Evolutionary conservation across 2,797 vertebrate genomes (phyloP), one percentile per base, ranked within the genome.

Genomic region (Etheostoma nigrum): DNA sequence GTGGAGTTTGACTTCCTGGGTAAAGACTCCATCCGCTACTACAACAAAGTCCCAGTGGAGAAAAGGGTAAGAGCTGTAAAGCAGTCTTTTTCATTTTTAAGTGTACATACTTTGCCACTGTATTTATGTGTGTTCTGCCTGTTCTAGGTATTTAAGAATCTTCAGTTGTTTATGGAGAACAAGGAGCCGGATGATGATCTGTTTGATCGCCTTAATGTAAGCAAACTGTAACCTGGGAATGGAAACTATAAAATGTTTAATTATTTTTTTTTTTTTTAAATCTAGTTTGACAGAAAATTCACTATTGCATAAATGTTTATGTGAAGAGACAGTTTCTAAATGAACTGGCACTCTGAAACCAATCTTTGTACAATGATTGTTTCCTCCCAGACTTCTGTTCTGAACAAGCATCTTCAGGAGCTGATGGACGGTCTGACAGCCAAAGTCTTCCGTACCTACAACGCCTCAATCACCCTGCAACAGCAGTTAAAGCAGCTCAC

Each of bases 361-460:
- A 14, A 2, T 67, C 19, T 47, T 59, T n/a, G 10, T 68, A 1
- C 36, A 40, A 40, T 3, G 9, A 19, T n/a, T 52, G 8, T 71
- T 1, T 74, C 60, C 52, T 82, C 60, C 7, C 55, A 99, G 98
- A 99, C 97, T 54, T 97, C 96, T 81, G 98, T 99, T 87, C 93
- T 99, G 90, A 99, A 99, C 92, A 99, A 99, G 89, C 97, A 99
- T 87, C 96, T 99, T 83, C 98, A 99, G 92, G 98, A 99, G 93
- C 95, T 99, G 91, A 99, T 99, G 98, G 98, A 99, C 19, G 98
- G 97, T 59, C 94, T 99, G 85, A 99, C 98, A 6, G 98, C 98
- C 85, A 99, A 99, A 94, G 98, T 99, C 81, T 99, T 99, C 94
- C 97, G 98, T 93, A 99, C 98, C 74, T 99, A 97, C 93, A 99